A percentile compares a stretch with the other conserved stretches of the same genome.
Evolutionary conservation across 1,140 invertebrate species (phyloP).

Genomic region (Coptotermes formosanus): DNA sequence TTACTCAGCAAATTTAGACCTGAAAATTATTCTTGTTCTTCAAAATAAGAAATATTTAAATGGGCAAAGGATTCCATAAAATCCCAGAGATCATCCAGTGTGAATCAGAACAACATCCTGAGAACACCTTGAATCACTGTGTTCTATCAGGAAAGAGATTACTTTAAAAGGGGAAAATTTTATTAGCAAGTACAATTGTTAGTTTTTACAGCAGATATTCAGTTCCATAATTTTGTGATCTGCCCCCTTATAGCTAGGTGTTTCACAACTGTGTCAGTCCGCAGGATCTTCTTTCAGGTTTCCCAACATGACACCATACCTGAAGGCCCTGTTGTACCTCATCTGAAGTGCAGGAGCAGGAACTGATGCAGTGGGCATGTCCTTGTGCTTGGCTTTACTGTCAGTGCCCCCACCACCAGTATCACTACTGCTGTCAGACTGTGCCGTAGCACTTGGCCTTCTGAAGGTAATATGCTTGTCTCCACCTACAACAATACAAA

Average conservation of each 20-base stretch:
- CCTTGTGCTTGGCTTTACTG: conserved; percentile 22
- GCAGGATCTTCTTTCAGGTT: too few species aligned
- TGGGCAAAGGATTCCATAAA: not conserved
- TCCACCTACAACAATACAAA: not conserved
- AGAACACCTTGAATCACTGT: too few species aligned
- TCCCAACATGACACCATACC: conserved; percentile 38
- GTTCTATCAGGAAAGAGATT: not conserved
- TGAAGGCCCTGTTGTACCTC: conserved; percentile 51
- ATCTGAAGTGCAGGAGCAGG: conserved; percentile 28
- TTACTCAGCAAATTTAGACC: too few species aligned
- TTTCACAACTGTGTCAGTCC: too few species aligned
- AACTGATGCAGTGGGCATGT: not conserved
- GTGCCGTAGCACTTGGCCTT: conserved; percentile 34
- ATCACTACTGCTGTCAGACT: conserved; percentile 45
- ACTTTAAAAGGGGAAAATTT: not conserved
- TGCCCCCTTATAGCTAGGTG: too few species aligned
- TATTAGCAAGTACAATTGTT: too few species aligned
- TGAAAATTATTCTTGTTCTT: too few species aligned
- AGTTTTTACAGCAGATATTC: too few species aligned
- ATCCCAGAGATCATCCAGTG: too few species aligned
- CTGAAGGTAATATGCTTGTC: not conserved
- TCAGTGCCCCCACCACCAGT: conserved; percentile 27
- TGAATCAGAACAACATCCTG: too few species aligned
- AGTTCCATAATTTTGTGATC: too few species aligned
- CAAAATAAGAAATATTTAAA: not conserved